Percentiles rank a stretch among this genome's conserved stretches.
phyloP scores from a whole-genome alignment of 2,888 invertebrate species.

The Oligia strigilis region DNA sequence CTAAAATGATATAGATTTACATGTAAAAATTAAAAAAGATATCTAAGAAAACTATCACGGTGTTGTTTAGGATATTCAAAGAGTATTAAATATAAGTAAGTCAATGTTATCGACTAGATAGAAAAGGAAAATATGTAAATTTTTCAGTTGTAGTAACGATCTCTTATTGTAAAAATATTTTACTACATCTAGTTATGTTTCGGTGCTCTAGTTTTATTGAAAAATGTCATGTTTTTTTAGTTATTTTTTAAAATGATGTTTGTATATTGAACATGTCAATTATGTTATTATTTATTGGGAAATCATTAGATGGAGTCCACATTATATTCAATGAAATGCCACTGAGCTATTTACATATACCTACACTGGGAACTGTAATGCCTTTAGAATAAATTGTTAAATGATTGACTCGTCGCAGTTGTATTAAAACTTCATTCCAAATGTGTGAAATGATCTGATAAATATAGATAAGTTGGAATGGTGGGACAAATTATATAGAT shows the following conservation, averaged over 20 bases:
- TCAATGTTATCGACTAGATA: constrained; percentile 54
- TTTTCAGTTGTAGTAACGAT: constrained; percentile 69
- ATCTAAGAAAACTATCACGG: constrained; percentile 53
- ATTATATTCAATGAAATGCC: constrained; percentile 48
- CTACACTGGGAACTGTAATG: constrained; percentile 46
- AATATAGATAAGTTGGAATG: constrained; percentile 56
- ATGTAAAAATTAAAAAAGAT: constrained; percentile 44
- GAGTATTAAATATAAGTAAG: constrained; percentile 67
- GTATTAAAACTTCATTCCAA: constrained; percentile 69
- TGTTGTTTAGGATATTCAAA: constrained; percentile 66
- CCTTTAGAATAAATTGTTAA: constrained; percentile 42
- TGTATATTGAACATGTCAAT: constrained; percentile 65
- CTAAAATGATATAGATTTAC: constrained; percentile 57
- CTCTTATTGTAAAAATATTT: constrained; percentile 72
- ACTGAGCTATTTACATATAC: constrained; percentile 51
- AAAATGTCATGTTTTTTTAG: constrained; percentile 57
- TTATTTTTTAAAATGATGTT: constrained; percentile 62
- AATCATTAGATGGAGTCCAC: constrained; percentile 52
- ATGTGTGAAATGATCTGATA: constrained; percentile 68
- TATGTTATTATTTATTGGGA: constrained; percentile 66
- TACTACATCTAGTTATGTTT: constrained; percentile 68
- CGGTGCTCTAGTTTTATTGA: constrained; percentile 72
- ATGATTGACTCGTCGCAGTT: constrained; percentile 50
- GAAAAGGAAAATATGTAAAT: constrained; percentile 60
- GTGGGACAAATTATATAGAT: constrained; percentile 69